Evolutionary conservation across 2,113 vertebrate genomes (phyloP).

Genomic region (Xyrauchen texanus): DNA sequence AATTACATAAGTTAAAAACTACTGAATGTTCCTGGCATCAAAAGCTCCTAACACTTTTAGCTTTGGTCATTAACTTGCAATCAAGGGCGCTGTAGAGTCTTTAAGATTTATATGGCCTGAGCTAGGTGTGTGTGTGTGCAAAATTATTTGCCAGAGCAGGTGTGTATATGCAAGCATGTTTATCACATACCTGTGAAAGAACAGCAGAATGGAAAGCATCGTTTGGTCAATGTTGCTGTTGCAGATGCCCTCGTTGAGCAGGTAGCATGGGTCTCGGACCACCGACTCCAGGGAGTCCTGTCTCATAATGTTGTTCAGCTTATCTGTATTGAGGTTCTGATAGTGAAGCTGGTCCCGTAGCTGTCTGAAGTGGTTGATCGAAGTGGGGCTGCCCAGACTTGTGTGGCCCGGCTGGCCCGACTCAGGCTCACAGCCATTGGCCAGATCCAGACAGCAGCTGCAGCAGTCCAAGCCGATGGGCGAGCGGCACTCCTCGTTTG

Average conservation of each 20-base stretch:
- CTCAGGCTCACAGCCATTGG: slow-evolving; percentile 77
- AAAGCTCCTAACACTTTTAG: not conserved
- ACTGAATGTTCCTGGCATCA: not conserved
- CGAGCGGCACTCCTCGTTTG: slow-evolving; percentile 83
- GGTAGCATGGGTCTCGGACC: slow-evolving; percentile 92
- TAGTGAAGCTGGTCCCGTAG: slow-evolving; percentile 87
- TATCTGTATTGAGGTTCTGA: slow-evolving; percentile 92
- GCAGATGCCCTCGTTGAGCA: slow-evolving; percentile 93
- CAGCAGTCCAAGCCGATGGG: slow-evolving; percentile 95
- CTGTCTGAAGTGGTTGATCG: slow-evolving; percentile 88
- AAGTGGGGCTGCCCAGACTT: slow-evolving; percentile 77
- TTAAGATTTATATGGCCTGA: not conserved
- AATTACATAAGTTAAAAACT: not conserved
- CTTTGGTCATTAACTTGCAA: not conserved
- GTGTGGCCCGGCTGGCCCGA: slow-evolving; percentile 67
- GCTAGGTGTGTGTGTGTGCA: not conserved
- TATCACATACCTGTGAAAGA: slow-evolving; percentile 90
- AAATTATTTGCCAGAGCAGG: not conserved
- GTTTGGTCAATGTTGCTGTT: slow-evolving; percentile 97
- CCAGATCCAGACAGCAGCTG: slow-evolving; percentile 94
- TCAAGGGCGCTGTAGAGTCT: not conserved
- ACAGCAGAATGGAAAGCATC: slow-evolving; percentile 92
- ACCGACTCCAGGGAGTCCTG: slow-evolving; percentile 94
- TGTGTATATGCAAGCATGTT: not conserved
- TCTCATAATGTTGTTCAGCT: slow-evolving; percentile 92